Conservation (phyloP, 2,797 vertebrate genomes). For the Trematomus bernacchii region DNA sequence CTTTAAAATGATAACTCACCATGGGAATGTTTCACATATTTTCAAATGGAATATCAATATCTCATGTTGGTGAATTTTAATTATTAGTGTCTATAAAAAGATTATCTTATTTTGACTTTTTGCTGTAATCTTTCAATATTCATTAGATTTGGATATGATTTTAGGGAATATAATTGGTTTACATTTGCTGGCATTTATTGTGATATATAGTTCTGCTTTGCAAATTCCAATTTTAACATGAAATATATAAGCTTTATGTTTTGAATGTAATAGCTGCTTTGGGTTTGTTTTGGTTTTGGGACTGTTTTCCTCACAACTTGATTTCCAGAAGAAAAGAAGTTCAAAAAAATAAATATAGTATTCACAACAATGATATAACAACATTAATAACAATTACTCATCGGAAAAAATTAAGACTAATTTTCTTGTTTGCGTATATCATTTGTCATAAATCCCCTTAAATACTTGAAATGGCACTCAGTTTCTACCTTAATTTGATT, state of each 20-base stretch:
- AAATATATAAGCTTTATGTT: no score
- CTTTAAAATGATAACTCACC: neutral
- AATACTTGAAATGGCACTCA: no score
- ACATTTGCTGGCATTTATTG: no score
- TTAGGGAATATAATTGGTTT: no score
- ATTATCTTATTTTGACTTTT: neutral
- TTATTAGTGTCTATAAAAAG: neutral
- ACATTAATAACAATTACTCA: neutral
- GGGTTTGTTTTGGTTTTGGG: no score
- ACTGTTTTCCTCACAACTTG: no score
- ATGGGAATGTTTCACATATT: neutral
- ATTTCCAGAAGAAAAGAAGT: no score
- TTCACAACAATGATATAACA: neutral
- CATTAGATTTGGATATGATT: neutral
- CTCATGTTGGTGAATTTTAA: neutral
- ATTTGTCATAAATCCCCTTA: neutral
- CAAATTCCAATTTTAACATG: no score
- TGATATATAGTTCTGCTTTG: no score
- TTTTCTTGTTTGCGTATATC: neutral
- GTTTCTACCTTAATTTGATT: neutral
- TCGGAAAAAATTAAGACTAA: neutral
- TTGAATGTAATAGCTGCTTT: no score
- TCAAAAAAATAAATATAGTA: neutral
- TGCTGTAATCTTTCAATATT: neutral
- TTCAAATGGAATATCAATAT: neutral